Conservation (phyloP, 2,888 invertebrate species). For the Tetheella fluctuosa region DNA sequence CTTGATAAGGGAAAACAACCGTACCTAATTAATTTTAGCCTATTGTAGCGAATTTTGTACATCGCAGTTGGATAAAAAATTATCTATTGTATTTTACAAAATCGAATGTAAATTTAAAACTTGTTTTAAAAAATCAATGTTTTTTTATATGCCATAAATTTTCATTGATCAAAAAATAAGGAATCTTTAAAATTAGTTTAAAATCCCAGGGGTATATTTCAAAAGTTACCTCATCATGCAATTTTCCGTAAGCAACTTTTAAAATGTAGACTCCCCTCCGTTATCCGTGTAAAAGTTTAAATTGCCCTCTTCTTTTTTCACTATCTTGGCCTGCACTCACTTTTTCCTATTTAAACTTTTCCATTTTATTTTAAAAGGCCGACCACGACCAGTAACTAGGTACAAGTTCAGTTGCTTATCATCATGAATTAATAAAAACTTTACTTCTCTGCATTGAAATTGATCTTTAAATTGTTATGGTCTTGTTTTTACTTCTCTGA, state of each 20-base stretch:
- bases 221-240: slow-evolving; percentile 64
- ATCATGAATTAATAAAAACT: slow-evolving; percentile 41
- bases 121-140: no score
- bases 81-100: no score
- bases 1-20: neutral
- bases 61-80: no score
- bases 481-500: neutral
- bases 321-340: slow-evolving; percentile 76
- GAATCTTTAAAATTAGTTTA: neutral
- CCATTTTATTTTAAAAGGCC: slow-evolving; percentile 73
- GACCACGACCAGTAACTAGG: slow-evolving; percentile 34
- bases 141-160: no score
- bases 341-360: slow-evolving; percentile 82
- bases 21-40: no score
- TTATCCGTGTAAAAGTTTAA: slow-evolving; percentile 70
- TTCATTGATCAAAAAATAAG: no score
- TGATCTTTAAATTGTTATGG: neutral
- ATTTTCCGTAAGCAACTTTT: slow-evolving; percentile 72
- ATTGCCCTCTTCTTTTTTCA: slow-evolving; percentile 78
- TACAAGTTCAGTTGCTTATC: slow-evolving; percentile 40
- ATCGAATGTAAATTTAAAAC: no score
- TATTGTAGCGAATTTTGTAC: no score
- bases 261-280: slow-evolving; percentile 66
- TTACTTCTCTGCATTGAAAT: slow-evolving; percentile 25
- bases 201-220: slow-evolving; percentile 38